Conservation (phyloP, 2,113 vertebrate species). For the Pleuronectes platessa region DNA sequence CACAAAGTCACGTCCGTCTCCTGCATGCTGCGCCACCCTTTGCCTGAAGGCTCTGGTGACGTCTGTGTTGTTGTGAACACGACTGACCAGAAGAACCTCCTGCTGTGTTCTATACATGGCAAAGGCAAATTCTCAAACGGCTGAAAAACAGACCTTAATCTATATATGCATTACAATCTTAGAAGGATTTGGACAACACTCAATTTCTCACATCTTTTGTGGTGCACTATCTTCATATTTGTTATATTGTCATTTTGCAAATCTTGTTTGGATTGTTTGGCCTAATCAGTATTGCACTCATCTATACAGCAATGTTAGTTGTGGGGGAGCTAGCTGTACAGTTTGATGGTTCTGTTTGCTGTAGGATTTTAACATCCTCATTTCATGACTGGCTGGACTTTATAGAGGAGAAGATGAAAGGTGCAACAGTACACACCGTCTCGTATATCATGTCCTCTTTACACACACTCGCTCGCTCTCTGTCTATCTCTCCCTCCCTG, state of each 20-base stretch:
- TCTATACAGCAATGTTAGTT: constrained; percentile 39
- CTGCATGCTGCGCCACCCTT: neutral
- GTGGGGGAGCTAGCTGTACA: constrained; percentile 47
- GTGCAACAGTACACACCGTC: constrained; percentile 74
- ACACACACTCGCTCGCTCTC: constrained; percentile 38
- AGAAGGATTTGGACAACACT: neutral
- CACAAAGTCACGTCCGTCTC: too few relatives aligned
- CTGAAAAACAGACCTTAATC: neutral
- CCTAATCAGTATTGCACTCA: constrained; percentile 46
- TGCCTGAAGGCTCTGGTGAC: neutral
- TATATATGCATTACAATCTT: constrained; percentile 1
- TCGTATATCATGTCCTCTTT: constrained; percentile 73
- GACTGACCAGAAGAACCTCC: too few relatives aligned
- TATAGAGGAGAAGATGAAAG: constrained; percentile 81
- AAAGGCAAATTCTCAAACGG: too few relatives aligned
- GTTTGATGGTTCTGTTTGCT: constrained; percentile 73
- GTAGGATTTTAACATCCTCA: constrained; percentile 78
- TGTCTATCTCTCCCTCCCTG: constrained; percentile 39
- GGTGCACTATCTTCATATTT: constrained; percentile 15
- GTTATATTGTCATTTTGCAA: constrained; percentile 47
- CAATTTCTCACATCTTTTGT: neutral
- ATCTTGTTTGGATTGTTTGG: constrained; percentile 46
- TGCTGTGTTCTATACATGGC: too few relatives aligned
- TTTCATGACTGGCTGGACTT: constrained; percentile 83
- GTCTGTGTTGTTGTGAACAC: too few relatives aligned